A percentile compares a stretch with the other conserved stretches of the same genome.
phyloP scores from a whole-genome alignment of 2,113 vertebrate genomes.

The Calidris pugnax region DNA sequence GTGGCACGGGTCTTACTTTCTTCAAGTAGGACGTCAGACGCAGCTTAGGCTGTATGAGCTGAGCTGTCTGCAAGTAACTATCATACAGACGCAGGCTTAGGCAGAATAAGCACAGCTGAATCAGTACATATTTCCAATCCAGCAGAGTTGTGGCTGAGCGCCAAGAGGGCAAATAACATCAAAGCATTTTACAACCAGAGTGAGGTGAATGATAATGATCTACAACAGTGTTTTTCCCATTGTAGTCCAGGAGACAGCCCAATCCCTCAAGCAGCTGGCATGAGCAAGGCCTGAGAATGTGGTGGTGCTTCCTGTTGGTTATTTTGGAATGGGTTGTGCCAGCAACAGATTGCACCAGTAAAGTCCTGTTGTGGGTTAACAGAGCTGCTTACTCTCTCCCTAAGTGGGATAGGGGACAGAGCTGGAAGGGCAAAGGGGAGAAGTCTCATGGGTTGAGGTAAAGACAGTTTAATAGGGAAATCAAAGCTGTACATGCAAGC shows the following conservation, averaged over 20 bases:
- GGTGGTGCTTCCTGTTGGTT: not conserved
- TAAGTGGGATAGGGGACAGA: not conserved
- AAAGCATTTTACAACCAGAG: not conserved
- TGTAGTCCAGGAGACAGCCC: not conserved
- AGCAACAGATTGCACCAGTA: not conserved
- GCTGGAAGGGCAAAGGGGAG: not conserved
- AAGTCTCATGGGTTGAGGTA: not conserved
- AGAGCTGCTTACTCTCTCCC: not conserved
- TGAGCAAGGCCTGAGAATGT: not conserved
- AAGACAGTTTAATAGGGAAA: not conserved
- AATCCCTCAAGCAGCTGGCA: not conserved
- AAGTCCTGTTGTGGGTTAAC: not conserved
- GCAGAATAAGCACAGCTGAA: not conserved
- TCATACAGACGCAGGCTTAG: not conserved
- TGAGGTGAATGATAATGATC: not conserved
- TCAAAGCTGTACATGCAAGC: not conserved
- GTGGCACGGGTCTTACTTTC: conserved; percentile 1
- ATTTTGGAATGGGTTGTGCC: not conserved
- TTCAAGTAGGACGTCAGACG: not conserved
- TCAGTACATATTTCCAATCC: not conserved
- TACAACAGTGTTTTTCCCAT: not conserved
- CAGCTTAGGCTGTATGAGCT: not conserved
- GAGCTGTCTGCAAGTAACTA: conserved; percentile 26
- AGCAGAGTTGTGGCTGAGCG: not conserved
- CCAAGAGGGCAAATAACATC: not conserved